Evolutionary conservation across 1,140 invertebrate genomes (phyloP), one percentile per base, ranked within the genome.

Genomic region (Hyphantria cunea): DNA sequence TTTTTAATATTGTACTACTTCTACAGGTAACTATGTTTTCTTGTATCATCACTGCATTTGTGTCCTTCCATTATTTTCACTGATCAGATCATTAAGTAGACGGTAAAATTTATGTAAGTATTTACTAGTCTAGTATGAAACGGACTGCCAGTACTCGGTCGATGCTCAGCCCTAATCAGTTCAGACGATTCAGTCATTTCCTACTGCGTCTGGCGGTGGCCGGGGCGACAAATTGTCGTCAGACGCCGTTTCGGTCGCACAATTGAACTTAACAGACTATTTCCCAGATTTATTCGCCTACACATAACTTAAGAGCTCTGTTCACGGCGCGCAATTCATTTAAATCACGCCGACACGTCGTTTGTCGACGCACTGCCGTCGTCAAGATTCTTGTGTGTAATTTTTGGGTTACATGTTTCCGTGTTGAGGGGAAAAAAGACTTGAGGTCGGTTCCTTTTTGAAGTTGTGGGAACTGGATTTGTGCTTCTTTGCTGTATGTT

Each of bases 261-360:
- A 64, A 68, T 74, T 70, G 66, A 62, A 37, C 41, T 69, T 66
- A 63, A 74, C 63, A 50, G 58, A 47, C 50, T 44, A 48, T 72
- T 56, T 59, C 42, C 39, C 66, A 64, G 66, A 72, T 68, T 72
- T 68, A 68, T 72, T 72, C 65, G 61, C 56, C 58, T 58, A 55
- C 58, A 66, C 44, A 49, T 60, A 50, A 34, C 48, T 62, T 44
- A 50, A 55, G 50, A 32, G 17, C 44, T 31, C 53, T 59, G 55
- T 70, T 63, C 61, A 64, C 37, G 17, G 45, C 39, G 31, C 45
- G 13, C 54, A 47, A 34, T 51, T 50, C 45, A 47, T 51, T 65
- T 60, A 60, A 66, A 60, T 60, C 64, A 61, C 50, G 17, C 10
- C 50, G 51, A 44, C 55, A 64, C 47, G 37, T 8, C 13, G 17